phyloP scores from a whole-genome alignment of 1,140 invertebrate species.

The Aphis gossypii region DNA sequence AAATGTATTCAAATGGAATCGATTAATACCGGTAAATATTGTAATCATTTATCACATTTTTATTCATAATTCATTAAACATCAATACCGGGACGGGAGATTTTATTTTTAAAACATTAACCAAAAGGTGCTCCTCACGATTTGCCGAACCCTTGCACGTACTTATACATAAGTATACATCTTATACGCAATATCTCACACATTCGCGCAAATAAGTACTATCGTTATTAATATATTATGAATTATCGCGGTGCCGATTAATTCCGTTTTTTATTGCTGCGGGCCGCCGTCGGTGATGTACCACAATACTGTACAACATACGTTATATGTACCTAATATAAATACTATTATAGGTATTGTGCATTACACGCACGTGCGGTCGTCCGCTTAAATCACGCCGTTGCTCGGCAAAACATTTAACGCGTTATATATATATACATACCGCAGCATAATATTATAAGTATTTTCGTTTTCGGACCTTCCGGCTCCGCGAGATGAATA shows the following conservation, averaged over 20 bases:
- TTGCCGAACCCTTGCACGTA: not conserved
- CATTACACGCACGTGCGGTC: not conserved
- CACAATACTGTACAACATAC: not conserved
- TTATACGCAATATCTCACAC: not conserved
- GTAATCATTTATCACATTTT: no score
- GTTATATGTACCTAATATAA: not conserved
- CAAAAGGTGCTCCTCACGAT: not conserved
- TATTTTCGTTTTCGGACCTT: constrained; percentile 4
- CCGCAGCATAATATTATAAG: not conserved
- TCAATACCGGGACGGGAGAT: not conserved
- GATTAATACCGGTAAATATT: no score
- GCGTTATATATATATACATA: no score
- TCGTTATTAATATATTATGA: not conserved
- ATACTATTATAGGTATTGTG: not conserved
- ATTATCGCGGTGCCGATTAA: not conserved
- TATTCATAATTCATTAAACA: no score
- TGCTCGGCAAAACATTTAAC: no score
- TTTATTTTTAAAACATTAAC: not conserved
- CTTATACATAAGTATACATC: not conserved
- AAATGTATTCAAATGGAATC: no score
- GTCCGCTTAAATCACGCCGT: not conserved
- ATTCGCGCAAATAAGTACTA: not conserved
- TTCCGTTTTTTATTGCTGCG: not conserved
- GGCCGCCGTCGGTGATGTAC: constrained; percentile 4
- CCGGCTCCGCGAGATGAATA: not conserved